Percentiles rank a stretch among this genome's conserved stretches.
Conservation (phyloP, 2,113 vertebrate genomes). For the Perca flavescens region DNA sequence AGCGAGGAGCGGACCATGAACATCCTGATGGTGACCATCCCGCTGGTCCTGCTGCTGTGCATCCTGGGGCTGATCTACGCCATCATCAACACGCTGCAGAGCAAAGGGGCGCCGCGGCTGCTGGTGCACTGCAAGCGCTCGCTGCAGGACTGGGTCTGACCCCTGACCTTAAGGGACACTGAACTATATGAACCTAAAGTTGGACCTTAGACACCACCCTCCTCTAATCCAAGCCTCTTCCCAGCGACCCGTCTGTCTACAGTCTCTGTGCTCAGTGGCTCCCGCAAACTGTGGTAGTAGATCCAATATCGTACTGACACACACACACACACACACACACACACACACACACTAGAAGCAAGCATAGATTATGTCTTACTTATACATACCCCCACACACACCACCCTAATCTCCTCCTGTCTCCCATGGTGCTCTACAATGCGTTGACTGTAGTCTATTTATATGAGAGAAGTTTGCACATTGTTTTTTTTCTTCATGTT, state of each 20-base stretch:
- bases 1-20: conserved; percentile 91
- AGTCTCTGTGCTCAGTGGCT: conserved; percentile 59
- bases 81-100: conserved; percentile 95
- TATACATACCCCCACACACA: conserved; percentile 20
- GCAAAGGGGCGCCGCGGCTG: conserved; percentile 92
- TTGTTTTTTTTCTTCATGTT: conserved; percentile 60
- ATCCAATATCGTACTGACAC: conserved; percentile 61
- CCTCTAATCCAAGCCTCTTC: conserved; percentile 41
- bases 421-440: conserved; percentile 88
- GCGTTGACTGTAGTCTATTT: conserved; percentile 81
- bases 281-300: conserved; percentile 58
- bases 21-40: conserved; percentile 92
- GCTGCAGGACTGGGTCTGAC: conserved; percentile 98
- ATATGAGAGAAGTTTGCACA: conserved; percentile 83
- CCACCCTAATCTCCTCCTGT: conserved; percentile 56
- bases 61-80: conserved; percentile 92
- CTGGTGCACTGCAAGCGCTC: conserved; percentile 98
- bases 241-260: conserved; percentile 46
- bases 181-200: conserved; percentile 60
- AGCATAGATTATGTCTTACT: conserved; percentile 41
- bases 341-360: conserved; percentile 40
- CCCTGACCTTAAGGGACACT: conserved; percentile 9
- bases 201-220: conserved; percentile 43
- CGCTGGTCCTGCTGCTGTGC: conserved; percentile 93
- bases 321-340: conserved; percentile 43